Evolutionary conservation across 2,888 invertebrate species (phyloP).

Genomic region (Mesorhabditis belari): DNA sequence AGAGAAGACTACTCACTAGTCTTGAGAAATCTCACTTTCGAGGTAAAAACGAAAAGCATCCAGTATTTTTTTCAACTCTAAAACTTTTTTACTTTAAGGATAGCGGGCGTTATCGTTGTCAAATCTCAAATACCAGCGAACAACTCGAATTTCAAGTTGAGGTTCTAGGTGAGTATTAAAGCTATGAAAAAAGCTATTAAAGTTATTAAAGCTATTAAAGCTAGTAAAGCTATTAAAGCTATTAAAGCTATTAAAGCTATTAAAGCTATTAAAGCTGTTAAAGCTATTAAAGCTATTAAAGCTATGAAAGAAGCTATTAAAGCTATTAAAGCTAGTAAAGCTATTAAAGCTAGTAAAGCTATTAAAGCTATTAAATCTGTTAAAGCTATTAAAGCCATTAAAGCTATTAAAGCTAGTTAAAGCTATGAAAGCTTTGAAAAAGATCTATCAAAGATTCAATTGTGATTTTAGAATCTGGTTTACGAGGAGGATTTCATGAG

Average conservation of each 20-base stretch:
- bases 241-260: too few species aligned
- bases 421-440: not conserved
- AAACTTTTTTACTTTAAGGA: constrained; percentile 13
- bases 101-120: constrained; percentile 44
- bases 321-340: too few species aligned
- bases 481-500: constrained; percentile 44
- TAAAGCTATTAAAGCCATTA: too few species aligned
- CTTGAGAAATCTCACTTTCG: constrained; percentile 42
- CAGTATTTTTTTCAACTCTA: not conserved
- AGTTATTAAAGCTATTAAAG: too few species aligned
- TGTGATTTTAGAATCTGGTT: constrained; percentile 40
- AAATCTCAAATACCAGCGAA: constrained; percentile 39
- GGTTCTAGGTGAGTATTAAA: constrained; percentile 34
- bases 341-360: too few species aligned
- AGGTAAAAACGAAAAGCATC: constrained; percentile 5
- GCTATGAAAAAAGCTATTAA: not conserved
- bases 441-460: not conserved
- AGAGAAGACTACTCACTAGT: constrained; percentile 44
- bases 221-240: too few species aligned
- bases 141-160: constrained; percentile 48
- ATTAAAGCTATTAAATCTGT: too few species aligned
- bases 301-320: too few species aligned
- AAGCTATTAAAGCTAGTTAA: too few species aligned
- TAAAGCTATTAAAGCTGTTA: too few species aligned
- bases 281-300: too few species aligned